Evolutionary conservation across 2,797 vertebrate species (phyloP).

Genomic region (Peromyscus aztecus): DNA sequence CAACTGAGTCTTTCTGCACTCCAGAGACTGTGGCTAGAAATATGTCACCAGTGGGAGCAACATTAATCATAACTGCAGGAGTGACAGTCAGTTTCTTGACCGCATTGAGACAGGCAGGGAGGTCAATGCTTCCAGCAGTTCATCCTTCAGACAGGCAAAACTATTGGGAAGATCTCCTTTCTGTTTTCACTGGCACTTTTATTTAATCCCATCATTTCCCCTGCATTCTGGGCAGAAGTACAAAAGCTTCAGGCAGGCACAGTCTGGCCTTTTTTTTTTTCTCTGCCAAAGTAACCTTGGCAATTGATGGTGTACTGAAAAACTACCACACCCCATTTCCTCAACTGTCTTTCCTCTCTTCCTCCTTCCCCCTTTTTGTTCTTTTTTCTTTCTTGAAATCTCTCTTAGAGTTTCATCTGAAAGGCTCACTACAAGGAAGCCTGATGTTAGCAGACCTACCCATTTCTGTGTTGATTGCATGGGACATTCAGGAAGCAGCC

Average conservation of each 20-base stretch:
- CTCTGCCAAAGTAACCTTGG: constrained; percentile 70
- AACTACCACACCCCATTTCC: constrained; percentile 14
- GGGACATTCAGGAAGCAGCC: not conserved
- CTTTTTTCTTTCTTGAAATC: not conserved
- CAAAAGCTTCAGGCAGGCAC: constrained; percentile 71
- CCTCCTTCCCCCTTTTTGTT: not conserved
- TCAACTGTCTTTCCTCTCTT: constrained; percentile 44
- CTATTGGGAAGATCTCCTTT: constrained; percentile 74
- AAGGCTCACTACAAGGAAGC: not conserved
- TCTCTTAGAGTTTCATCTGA: not conserved
- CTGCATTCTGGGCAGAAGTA: constrained; percentile 76
- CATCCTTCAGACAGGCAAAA: constrained; percentile 83
- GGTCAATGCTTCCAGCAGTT: constrained; percentile 83
- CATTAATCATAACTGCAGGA: constrained; percentile 86
- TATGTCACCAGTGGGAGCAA: constrained; percentile 79
- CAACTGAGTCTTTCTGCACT: constrained; percentile 71
- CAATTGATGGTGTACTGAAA: constrained; percentile 44
- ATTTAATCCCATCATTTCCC: constrained; percentile 80
- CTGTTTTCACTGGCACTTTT: constrained; percentile 75
- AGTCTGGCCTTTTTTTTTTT: constrained; percentile 70
- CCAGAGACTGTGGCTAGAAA: constrained; percentile 81
- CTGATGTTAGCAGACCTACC: not conserved
- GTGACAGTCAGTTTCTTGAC: constrained; percentile 86
- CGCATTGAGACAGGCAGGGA: constrained; percentile 83
- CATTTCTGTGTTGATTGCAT: not conserved